Base-by-base conservation (phyloP, 92 coral and sea anemone species). In the Zoanthus sociatus region DNA sequence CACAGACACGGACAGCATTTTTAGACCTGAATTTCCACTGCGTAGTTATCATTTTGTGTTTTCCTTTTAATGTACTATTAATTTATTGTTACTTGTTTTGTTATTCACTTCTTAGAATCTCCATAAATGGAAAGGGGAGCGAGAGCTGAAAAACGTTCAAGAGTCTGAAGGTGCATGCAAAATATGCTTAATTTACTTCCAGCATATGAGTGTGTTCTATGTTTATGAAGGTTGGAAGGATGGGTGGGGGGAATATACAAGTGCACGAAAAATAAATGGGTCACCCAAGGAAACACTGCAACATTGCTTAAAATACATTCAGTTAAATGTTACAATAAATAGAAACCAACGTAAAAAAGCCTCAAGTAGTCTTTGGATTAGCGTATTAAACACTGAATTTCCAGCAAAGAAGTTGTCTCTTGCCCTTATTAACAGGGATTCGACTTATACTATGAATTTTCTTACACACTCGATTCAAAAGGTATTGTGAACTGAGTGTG, bases 151-250 rank as follows among this genome's bases (percentile, higher is more conserved):
- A 58, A 58, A 58, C 11, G 66, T 9, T 58, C 66, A 58, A 58
- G 66, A 58, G 66, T 58, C 66, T 58, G 66, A 58, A 58, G 21
- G 66, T 58, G 18, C 66, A 58, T 58, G n/a, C 66, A 58, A 50
- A 50, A 50, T 50, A 50, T 50, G 26, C n/a, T 58, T 58, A 12
- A 58, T 58, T 58, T 58, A 14, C 18, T 58, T 58, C 64, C 26
- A 56, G 64, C 64, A 0, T 56, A 56, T 58, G 18, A 12, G 18
- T 58, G 26, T 12, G 66, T 5, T 58, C 42, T 37, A 54, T 2
- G 66, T 58, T 58, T 58, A 13, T 12, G 66, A 58, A 0, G 66
- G 0, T 12, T 14, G 66, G 66, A 58, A 50, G 66, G 7, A 17
- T 3, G 66, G 66, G 18, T 14, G 66, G 66, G 66, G 26, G n/a